Evolutionary conservation across 2,797 vertebrate genomes (phyloP).

Genomic region (Muscicapa striata): DNA sequence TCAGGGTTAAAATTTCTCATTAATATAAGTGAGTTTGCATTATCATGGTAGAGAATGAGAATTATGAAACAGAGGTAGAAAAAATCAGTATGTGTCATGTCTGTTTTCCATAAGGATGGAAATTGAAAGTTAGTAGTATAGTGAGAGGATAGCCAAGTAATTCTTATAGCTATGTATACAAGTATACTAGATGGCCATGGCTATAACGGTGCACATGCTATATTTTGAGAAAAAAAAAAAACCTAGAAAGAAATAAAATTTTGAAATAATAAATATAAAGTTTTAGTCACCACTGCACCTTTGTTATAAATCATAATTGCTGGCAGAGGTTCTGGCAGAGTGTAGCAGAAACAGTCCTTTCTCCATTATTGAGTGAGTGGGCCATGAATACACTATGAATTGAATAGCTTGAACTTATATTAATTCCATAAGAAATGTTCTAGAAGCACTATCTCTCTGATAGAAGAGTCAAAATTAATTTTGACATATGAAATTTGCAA

Average conservation of each 20-base stretch:
- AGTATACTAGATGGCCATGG: neutral
- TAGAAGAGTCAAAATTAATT: neutral
- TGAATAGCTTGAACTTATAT: neutral
- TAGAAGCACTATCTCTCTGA: neutral
- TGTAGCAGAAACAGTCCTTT: neutral
- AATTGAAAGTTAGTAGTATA: neutral
- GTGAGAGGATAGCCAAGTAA: neutral
- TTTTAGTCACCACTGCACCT: neutral
- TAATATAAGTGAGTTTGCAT: neutral
- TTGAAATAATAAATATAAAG: neutral
- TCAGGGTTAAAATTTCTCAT: neutral
- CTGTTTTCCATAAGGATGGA: neutral
- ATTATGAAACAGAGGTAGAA: neutral
- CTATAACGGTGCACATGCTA: neutral
- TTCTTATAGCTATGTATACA: neutral
- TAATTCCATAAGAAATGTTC: neutral
- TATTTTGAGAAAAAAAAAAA: neutral
- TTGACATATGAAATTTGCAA: neutral
- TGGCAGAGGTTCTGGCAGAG: neutral
- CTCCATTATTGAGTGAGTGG: neutral
- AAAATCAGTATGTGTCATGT: neutral
- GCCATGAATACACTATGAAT: neutral
- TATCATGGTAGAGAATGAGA: neutral
- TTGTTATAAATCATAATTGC: neutral
- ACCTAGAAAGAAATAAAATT: neutral